Base-by-base conservation (phyloP, 2,888 invertebrate species). In the Omphaloscelis lunosa region DNA sequence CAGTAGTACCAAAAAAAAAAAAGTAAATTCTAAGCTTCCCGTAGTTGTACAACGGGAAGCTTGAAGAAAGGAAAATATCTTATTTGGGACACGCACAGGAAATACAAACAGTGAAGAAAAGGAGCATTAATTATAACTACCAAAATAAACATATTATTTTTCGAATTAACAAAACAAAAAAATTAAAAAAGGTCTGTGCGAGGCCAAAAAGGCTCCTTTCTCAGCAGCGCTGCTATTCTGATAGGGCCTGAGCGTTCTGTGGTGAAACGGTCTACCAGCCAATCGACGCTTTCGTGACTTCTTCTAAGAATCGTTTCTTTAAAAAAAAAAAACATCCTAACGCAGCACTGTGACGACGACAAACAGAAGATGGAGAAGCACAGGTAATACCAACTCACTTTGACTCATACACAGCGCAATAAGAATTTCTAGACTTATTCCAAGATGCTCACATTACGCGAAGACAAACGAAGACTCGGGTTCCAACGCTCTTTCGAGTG, bases 381-480 rank as follows among this genome's bases (percentile, higher is more conserved):
- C 67, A 56, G 78, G 70, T 75, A 80, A 39, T 73, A 75, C 71
- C 75, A 79, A 27, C 72, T 66, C 67, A 72, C 63, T 79, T 75
- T 61, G 63, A 69, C 73, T 79, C 74, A 45, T 61, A 83, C 65
- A 85, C 63, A 85, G 84, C 72, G 75, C 79, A 86, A 79, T 86
- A 75, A 77, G 78, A 80, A 81, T 86, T 77, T 82, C 79, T 72
- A 69, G 80, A 84, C 82, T 84, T 82, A 79, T 76, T 84, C 79
- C 79, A 79, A 72, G 76, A 83, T 80, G 77, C 70, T 86, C 84
- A 59, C 63, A 70, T 88, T 82, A 83, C 85, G 11, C 29, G 77
- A 56, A 79, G 75, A 88, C 88, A 88, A 88, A 84, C 84, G 82
- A 41, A 62, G 81, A 61, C 72, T 87, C 86, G 66, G 34, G 71